phyloP scores from a whole-genome alignment of 2,113 vertebrate species.

The Azemiops feae region DNA sequence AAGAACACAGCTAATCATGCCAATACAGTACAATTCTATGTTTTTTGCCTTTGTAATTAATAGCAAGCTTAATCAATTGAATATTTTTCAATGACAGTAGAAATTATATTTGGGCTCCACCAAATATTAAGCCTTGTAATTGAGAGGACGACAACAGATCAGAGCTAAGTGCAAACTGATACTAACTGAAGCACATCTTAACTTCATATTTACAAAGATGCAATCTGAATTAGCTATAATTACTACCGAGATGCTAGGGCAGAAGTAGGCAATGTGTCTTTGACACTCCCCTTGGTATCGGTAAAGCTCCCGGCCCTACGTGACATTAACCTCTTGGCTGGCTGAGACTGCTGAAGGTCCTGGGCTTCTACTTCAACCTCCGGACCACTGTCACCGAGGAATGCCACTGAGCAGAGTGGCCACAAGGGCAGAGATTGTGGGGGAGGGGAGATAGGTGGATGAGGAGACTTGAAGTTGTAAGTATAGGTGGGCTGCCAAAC shows the following conservation, averaged over 20 bases:
- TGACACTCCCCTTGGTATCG: neutral
- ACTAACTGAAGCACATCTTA: neutral
- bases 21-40: neutral
- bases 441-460: neutral
- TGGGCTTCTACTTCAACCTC: neutral
- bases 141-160: neutral
- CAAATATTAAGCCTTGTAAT: neutral
- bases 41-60: neutral
- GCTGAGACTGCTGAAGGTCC: neutral
- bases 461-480: neutral
- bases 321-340: neutral
- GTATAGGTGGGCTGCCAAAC: neutral
- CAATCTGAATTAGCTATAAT: neutral
- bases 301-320: neutral
- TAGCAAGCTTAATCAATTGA: neutral
- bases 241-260: neutral
- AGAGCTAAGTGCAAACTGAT: neutral
- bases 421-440: neutral
- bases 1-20: neutral
- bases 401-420: neutral
- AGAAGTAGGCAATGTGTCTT: neutral
- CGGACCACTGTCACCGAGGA: neutral
- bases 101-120: neutral
- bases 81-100: neutral
- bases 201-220: neutral